A percentile compares a stretch with the other conserved stretches of the same genome.
phyloP scores from a whole-genome alignment of 2,797 vertebrate genomes.

The Coluber constrictor region DNA sequence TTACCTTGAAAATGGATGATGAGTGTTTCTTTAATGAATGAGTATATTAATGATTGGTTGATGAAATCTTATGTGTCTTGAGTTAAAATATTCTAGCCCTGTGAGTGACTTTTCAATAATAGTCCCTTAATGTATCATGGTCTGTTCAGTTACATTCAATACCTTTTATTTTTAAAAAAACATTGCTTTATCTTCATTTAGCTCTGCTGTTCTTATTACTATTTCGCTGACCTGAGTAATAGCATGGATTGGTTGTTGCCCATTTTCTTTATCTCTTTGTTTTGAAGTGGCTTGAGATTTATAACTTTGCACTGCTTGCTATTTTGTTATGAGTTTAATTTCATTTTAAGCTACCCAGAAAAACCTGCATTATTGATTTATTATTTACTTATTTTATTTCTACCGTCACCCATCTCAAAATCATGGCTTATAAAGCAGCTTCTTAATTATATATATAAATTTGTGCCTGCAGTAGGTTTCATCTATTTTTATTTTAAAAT shows the following conservation, averaged over 20 bases:
- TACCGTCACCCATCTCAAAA: not conserved
- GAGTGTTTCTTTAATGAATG: not conserved
- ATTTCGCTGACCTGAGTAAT: not conserved
- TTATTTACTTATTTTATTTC: not conserved
- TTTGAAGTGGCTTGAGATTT: not conserved
- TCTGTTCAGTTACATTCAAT: not conserved
- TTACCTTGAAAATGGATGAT: not conserved
- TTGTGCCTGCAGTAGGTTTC: not conserved
- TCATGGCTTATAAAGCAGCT: not conserved
- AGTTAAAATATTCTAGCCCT: not conserved
- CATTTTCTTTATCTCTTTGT: not conserved
- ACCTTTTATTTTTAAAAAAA: not conserved
- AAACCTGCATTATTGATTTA: not conserved
- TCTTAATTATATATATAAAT: not conserved
- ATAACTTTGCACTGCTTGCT: not conserved
- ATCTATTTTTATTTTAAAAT: not conserved
- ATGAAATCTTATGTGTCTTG: not conserved
- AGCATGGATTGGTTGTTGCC: not conserved
- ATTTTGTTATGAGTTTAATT: not conserved
- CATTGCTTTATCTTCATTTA: not conserved
- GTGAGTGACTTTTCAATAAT: not conserved
- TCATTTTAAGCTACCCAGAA: not conserved
- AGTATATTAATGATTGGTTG: not conserved
- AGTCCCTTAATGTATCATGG: not conserved
- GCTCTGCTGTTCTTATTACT: not conserved